Base-by-base conservation (phyloP, 2,113 vertebrate genomes). In the Corythornis vintsioides region DNA sequence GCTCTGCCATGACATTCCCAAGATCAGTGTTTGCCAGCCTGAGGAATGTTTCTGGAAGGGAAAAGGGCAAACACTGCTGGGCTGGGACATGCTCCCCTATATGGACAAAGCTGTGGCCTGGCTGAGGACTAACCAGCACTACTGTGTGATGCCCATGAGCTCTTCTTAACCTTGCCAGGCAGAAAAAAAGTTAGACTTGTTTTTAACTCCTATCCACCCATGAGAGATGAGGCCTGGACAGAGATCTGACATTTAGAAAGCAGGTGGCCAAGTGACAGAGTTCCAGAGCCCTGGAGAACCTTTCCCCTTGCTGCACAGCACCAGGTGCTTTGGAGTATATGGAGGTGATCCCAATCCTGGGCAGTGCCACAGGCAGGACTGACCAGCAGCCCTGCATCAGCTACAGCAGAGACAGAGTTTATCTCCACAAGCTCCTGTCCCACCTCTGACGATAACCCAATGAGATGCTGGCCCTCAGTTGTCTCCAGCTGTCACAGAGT, bases 361-460 rank as follows among this genome's bases (percentile, higher is more conserved):
- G 55, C 77, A 67, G 73, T 15, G 38, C 75, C 35, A 35, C 0
- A 0, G 71, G 56, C 85, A 76, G 66, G 43, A 65, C 59, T 4
- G 38, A 42, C 26, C 65, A 13, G 31, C 52, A 75, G 70, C 0
- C 0, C 56, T 12, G 17, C 14, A 47, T 2, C 38, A 55, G 40
- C 20, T 35, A 59, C 17, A 65, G 74, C 29, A 70, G 29, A 82
- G 61, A 56, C n/a, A 33, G 18, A 24, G 21, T 35, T 80, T 2
- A 6, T 25, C 28, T 42, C 28, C 52, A 29, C 65, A 43, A 2
- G 59, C 60, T 67, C 64, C 56, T 42, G 53, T 11, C 65, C 48
- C 21, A 65, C 19, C 56, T 21, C 0, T 6, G 17, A 31, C 10
- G 7, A 20, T 1, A 45, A 18, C 6, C 11, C 0, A 1, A n/a